phyloP scores from a whole-genome alignment of 2,888 invertebrate species.

The Aporophyla nigra region DNA sequence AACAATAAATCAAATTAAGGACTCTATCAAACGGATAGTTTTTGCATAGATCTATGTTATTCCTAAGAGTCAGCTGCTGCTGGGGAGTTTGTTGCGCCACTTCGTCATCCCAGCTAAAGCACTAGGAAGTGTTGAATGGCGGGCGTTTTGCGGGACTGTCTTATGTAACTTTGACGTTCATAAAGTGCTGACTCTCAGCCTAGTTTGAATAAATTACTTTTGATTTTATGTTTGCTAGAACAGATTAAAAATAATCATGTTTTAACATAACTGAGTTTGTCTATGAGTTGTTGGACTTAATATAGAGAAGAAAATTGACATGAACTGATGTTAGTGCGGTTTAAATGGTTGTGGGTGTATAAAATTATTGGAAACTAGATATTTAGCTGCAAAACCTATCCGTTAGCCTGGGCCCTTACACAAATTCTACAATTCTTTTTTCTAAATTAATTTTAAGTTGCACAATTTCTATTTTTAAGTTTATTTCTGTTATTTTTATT shows the following conservation, averaged over 20 bases:
- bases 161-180: no score
- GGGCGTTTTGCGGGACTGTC: no score
- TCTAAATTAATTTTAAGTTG: constrained; percentile 39
- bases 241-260: no score
- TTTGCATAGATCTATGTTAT: constrained; percentile 14
- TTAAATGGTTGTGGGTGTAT: not conserved
- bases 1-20: not conserved
- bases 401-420: constrained; percentile 25
- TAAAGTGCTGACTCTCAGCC: no score
- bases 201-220: no score
- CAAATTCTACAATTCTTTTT: constrained; percentile 53
- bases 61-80: no score
- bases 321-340: not conserved
- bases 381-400: constrained; percentile 9
- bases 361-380: not conserved
- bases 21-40: constrained; percentile 19
- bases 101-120: no score
- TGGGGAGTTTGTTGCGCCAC: no score
- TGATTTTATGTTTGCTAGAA: no score
- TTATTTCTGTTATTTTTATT: constrained; percentile 12
- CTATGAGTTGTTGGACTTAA: not conserved
- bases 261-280: not conserved
- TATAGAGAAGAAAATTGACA: no score
- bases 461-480: constrained; percentile 33
- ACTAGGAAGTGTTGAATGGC: no score